These are phyloP conservation scores for Physocephala rufipes DNA, from an alignment of 2,888 invertebrate species.

Conservation along the genomic window DNA sequence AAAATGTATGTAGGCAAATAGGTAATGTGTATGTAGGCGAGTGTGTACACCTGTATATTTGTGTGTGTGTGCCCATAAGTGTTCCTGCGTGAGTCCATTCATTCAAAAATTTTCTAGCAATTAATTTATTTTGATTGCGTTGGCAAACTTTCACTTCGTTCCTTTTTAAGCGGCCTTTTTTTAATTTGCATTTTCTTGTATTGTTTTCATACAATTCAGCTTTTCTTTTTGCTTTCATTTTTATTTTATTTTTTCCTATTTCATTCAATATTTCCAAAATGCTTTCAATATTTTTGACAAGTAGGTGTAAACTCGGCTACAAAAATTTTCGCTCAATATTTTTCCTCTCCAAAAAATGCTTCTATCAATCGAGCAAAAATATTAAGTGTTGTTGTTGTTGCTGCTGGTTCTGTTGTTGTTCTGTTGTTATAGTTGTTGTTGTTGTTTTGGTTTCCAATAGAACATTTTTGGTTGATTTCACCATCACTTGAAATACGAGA, in stretches of 20 bases:
- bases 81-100: conserved; percentile 15
- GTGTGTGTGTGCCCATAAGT: conserved; percentile 26
- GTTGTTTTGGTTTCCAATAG: neutral
- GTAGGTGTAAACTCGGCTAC: neutral
- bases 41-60: conserved; percentile 13
- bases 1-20: too few relatives aligned
- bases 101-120: conserved; percentile 2
- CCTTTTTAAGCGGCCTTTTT: neutral
- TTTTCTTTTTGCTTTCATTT: conserved; percentile 10
- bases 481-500: neutral
- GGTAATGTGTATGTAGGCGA: neutral
- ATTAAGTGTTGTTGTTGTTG: conserved; percentile 5
- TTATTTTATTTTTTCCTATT: neutral
- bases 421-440: conserved; percentile 13
- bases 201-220: conserved; percentile 13
- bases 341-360: neutral
- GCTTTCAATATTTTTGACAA: neutral
- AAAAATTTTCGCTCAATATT: neutral
- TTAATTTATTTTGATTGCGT: conserved; percentile 7
- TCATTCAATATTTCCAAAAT: neutral
- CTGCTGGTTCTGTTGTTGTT: conserved; percentile 16
- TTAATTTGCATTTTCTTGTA: neutral
- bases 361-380: neutral
- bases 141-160: neutral
- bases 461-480: conserved; percentile 27